phyloP scores from a whole-genome alignment of 2,888 invertebrate species.

The Cecidostiba fungosa region DNA sequence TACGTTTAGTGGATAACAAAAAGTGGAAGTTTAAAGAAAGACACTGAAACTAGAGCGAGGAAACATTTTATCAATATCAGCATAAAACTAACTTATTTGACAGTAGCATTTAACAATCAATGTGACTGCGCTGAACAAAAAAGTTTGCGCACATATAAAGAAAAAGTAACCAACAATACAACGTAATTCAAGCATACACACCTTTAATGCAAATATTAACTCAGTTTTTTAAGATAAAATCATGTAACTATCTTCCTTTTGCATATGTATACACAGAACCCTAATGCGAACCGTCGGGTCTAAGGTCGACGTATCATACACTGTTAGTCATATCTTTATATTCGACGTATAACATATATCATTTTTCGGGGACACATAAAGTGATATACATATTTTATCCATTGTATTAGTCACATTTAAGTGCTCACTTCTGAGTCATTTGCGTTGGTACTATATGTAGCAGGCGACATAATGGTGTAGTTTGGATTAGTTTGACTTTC shows the following conservation, averaged over 20 bases:
- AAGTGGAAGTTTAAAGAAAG: constrained; percentile 61
- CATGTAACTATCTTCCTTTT: constrained; percentile 26
- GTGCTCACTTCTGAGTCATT: constrained; percentile 25
- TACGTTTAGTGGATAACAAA: constrained; percentile 64
- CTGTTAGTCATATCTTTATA: constrained; percentile 72
- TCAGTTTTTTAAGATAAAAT: constrained; percentile 23
- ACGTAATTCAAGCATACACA: not conserved
- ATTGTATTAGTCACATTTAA: constrained; percentile 37
- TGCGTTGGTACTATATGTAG: constrained; percentile 17
- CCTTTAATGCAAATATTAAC: not conserved
- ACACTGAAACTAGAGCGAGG: constrained; percentile 52
- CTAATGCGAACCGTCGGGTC: not conserved
- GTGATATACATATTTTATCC: constrained; percentile 38
- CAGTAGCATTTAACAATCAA: constrained; percentile 41
- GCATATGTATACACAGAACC: constrained; percentile 15
- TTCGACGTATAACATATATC: constrained; percentile 60
- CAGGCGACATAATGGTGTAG: not conserved
- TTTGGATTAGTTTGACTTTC: constrained; percentile 5
- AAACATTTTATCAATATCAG: constrained; percentile 56
- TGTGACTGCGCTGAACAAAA: constrained; percentile 27
- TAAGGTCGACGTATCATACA: constrained; percentile 27
- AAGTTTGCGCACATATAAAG: constrained; percentile 18
- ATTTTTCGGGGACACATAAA: constrained; percentile 44
- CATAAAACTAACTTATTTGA: constrained; percentile 46
- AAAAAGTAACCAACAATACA: constrained; percentile 12